Conservation (phyloP, 2,888 invertebrate species). For the Timema podura region DNA sequence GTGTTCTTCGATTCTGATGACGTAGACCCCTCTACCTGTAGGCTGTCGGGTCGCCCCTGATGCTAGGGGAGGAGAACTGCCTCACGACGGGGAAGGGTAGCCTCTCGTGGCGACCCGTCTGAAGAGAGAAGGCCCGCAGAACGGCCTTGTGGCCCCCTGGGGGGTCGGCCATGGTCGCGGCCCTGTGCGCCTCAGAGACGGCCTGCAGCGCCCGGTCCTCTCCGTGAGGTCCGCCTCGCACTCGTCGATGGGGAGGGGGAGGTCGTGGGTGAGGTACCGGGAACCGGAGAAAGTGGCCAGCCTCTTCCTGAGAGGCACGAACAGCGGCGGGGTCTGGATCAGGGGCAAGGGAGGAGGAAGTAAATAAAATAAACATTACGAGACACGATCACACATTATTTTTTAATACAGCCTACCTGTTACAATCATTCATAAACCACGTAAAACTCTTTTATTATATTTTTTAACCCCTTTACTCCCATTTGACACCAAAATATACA, state of each 20-base stretch:
- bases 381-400: too few species aligned
- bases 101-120: conserved; percentile 37
- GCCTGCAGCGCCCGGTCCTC: conserved; percentile 18
- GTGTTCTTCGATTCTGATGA: too few species aligned
- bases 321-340: conserved; percentile 40
- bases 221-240: conserved; percentile 50
- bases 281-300: conserved; percentile 51
- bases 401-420: too few species aligned
- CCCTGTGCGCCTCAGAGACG: conserved; percentile 28
- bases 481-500: too few species aligned
- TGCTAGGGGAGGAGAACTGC: conserved; percentile 51
- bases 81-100: conserved; percentile 46
- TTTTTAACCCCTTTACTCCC: too few species aligned
- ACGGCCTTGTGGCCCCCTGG: conserved; percentile 35
- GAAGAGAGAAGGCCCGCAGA: conserved; percentile 43
- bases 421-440: too few species aligned
- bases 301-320: conserved; percentile 48
- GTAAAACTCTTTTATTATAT: too few species aligned
- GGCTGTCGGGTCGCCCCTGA: conserved; percentile 22
- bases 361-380: too few species aligned
- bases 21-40: too few species aligned
- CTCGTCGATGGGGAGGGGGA: conserved; percentile 57
- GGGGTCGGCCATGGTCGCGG: conserved; percentile 36
- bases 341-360: not conserved
- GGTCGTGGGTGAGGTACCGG: conserved; percentile 57